Base-by-base conservation (phyloP, 1,140 invertebrate genomes). In the Drosophila subpulchrella region DNA sequence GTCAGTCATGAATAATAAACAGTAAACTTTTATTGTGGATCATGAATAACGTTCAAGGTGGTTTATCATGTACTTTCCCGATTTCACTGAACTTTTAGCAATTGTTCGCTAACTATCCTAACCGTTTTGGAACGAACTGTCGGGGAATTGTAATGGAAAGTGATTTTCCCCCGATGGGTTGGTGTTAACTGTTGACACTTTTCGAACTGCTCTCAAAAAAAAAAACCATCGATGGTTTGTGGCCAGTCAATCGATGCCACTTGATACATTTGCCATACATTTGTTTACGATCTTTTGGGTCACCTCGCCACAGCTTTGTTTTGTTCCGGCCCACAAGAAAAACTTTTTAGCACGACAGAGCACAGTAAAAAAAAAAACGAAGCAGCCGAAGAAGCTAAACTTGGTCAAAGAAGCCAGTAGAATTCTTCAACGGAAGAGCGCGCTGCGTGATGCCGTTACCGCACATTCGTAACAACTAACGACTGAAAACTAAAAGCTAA, bases 381-480 rank as follows among this genome's bases (percentile, higher is more conserved):
- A 36, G 24, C 36, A 41, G 32, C 30, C 58, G 59, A 81, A 81
- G 74, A 85, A 78, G 74, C 24, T 48, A 30, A 48, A 48, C 24
- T 86, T 85, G 78, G 74, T 75, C 82, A 75, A 65, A 57, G 44
- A 48, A 20, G 24, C 42, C 11, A 12, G 10, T 36, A 59, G 15
- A 76, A 46, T 53, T 46, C 48, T 53, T 46, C 48, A 63, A 66
- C 34, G 63, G 47, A 70, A 60, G 67, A 78, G 57, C 42, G 72
- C 71, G 54, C 70, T 78, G 84, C 84, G 84, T 89, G 84, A 42
- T 89, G 73, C 77, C 85, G 85, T 89, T 90, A 84, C 78, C 85
- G 81, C 78, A 81, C 77, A 86, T 62, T 88, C 81, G 83, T 88
- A 68, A 71, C 85, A 89, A 89, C 85, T 89, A 81, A 88, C 36